Evolutionary conservation across 2,888 invertebrate species (phyloP).

Genomic region (Drosophila hawaiiensis): DNA sequence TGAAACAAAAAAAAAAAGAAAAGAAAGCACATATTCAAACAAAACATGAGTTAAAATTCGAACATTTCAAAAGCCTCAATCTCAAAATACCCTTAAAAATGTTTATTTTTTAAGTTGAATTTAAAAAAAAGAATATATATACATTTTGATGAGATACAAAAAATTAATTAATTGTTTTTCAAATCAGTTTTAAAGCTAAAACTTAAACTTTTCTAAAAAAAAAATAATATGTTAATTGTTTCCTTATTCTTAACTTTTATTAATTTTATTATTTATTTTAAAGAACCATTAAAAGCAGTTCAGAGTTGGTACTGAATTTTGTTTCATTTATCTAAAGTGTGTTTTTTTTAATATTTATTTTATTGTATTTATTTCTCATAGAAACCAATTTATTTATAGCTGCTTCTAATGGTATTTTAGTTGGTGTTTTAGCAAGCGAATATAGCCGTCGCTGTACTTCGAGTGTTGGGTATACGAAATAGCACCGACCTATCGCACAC

Average conservation of each 20-base stretch:
- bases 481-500: slow-evolving; percentile 78
- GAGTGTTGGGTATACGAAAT: slow-evolving; percentile 16
- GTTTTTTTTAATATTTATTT: neutral
- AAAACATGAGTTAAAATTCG: slow-evolving; percentile 1
- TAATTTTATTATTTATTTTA: neutral
- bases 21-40: slow-evolving; percentile 20
- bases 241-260: fast-evolving
- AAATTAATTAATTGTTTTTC: neutral
- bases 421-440: neutral
- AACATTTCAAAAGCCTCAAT: neutral
- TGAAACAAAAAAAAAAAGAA: slow-evolving; percentile 41
- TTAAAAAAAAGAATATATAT: neutral
- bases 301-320: neutral
- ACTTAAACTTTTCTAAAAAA: neutral
- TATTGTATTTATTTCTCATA: neutral
- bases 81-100: slow-evolving; percentile 2
- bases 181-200: neutral
- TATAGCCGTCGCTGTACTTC: slow-evolving; percentile 9
- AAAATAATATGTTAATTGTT: neutral
- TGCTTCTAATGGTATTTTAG: neutral
- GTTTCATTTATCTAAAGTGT: neutral
- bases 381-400: neutral
- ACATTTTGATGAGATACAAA: neutral
- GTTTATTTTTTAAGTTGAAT: neutral
- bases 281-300: neutral